These are phyloP conservation scores for Congeria kusceri DNA, from an alignment of 2,888 invertebrate genomes.

Conservation along the genomic window DNA sequence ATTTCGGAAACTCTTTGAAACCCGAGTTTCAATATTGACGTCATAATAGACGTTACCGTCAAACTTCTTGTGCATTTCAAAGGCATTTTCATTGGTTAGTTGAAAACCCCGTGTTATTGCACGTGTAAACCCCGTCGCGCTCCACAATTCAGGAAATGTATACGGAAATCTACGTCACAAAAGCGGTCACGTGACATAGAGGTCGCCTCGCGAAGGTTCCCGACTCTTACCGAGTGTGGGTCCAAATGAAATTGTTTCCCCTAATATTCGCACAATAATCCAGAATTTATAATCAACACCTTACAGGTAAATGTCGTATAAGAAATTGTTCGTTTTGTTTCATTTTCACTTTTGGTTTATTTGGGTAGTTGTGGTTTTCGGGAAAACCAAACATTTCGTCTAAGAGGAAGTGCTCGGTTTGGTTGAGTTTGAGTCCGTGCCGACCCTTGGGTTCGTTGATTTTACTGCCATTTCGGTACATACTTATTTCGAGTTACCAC, in stretches of 20 bases:
- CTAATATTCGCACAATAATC: neutral
- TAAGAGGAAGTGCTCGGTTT: conserved; percentile 43
- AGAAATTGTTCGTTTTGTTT: conserved; percentile 5
- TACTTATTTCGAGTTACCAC: too few relatives aligned
- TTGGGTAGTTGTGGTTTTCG: too few relatives aligned
- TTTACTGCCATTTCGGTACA: too few relatives aligned
- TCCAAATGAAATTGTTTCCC: neutral
- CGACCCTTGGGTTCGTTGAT: conserved; percentile 37
- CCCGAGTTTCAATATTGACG: too few relatives aligned
- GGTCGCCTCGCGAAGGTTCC: conserved; percentile 74
- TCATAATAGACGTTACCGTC: too few relatives aligned
- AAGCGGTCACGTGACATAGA: conserved; percentile 70
- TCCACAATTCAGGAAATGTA: conserved; percentile 52
- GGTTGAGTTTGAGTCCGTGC: conserved; percentile 51
- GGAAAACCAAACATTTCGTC: neutral
- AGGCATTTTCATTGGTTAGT: too few relatives aligned
- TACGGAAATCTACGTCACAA: conserved; percentile 71
- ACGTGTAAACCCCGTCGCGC: conserved; percentile 55
- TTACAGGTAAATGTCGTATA: neutral
- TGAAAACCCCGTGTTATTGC: conserved; percentile 29
- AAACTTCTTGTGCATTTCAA: conserved; percentile 37
- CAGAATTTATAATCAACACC: neutral
- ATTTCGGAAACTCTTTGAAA: too few relatives aligned
- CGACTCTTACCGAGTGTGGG: conserved; percentile 45
- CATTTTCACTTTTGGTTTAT: too few relatives aligned